Percentiles rank a stretch among this genome's conserved stretches.
Conservation (phyloP, 2,797 vertebrate genomes). For the Alcedo quadribrachys region DNA sequence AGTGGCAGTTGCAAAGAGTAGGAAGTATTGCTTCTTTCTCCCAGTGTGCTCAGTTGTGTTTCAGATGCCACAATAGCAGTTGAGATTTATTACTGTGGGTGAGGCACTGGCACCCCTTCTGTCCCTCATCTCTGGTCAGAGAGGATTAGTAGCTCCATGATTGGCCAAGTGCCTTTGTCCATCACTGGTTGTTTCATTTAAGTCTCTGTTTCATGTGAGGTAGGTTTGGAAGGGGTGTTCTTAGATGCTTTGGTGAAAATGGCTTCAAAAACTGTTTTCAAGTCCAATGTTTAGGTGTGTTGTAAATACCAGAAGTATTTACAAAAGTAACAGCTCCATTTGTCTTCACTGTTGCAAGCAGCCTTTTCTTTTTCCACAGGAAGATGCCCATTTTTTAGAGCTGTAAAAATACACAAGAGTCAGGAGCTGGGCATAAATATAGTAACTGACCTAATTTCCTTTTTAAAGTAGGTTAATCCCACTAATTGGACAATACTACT, state of each 20-base stretch:
- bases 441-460: slow-evolving; percentile 48
- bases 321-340: background rate
- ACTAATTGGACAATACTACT: background rate
- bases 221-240: background rate
- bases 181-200: background rate
- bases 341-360: background rate
- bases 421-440: background rate
- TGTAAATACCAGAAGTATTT: background rate
- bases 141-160: too few species aligned
- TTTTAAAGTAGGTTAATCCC: slow-evolving; percentile 18
- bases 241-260: background rate
- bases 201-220: background rate
- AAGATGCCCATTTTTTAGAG: background rate
- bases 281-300: background rate
- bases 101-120: background rate
- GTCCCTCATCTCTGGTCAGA: background rate
- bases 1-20: too few species aligned
- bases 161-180: background rate
- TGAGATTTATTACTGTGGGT: background rate
- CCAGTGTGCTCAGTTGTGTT: background rate
- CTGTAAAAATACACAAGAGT: background rate
- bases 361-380: background rate
- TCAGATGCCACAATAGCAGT: background rate
- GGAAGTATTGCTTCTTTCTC: too few species aligned
- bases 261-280: background rate